phyloP scores from a whole-genome alignment of 2,113 vertebrate genomes.

The Regulus satrapa region DNA sequence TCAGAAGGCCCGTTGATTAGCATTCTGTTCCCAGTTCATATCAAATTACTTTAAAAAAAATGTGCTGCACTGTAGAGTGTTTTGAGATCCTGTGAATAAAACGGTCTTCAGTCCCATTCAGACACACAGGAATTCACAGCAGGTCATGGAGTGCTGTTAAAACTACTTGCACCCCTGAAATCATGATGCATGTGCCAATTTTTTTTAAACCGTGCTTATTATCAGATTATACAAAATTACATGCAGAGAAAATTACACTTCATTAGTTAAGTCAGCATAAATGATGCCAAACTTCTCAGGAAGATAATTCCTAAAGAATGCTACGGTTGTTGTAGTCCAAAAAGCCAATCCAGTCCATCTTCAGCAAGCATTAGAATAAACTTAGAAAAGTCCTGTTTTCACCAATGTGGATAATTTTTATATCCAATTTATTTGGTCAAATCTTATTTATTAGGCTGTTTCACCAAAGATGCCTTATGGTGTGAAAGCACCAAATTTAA shows the following conservation, averaged over 20 bases:
- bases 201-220: conserved; percentile 27
- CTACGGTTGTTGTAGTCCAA: neutral
- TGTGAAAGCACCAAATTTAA: neutral
- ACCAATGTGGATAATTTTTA: neutral
- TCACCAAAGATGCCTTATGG: neutral
- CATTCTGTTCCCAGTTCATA: neutral
- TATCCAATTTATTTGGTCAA: neutral
- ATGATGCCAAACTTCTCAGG: neutral
- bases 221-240: conserved; percentile 59
- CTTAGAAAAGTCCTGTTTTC: neutral
- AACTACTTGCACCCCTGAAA: neutral
- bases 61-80: neutral
- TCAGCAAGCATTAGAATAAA: neutral
- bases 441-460: neutral
- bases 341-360: neutral
- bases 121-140: conserved; percentile 2
- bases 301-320: conserved; percentile 2
- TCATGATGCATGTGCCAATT: neutral
- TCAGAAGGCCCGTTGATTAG: neutral
- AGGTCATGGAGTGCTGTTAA: neutral
- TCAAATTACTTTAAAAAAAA: conserved; percentile 17
- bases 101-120: neutral
- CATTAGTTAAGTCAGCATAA: conserved; percentile 30
- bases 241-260: conserved; percentile 41
- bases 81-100: neutral